Evolutionary conservation across 2,113 vertebrate genomes (phyloP).

Genomic region (Petroica traversi): DNA sequence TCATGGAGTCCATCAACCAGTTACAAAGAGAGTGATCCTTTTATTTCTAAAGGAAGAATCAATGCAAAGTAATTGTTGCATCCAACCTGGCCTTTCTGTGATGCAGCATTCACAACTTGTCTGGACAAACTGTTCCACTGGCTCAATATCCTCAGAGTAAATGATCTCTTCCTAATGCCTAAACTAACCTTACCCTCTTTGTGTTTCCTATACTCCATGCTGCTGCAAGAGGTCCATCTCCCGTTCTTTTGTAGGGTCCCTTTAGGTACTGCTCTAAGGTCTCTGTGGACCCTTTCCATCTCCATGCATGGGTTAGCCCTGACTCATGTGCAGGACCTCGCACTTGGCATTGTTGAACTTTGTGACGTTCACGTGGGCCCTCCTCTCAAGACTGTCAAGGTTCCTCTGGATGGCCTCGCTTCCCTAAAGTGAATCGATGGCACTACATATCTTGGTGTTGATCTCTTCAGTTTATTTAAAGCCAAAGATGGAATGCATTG

Average conservation of each 20-base stretch:
- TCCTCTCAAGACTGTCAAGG: too few relatives aligned
- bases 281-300: neutral
- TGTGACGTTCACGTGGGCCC: neutral
- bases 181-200: neutral
- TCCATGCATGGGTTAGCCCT: neutral
- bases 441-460: neutral
- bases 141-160: neutral
- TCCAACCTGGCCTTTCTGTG: neutral
- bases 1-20: neutral
- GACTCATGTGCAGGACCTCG: fast-evolving
- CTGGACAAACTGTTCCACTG: neutral
- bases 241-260: neutral
- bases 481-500: neutral
- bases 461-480: neutral
- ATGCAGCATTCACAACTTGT: neutral
- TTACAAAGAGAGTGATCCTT: neutral
- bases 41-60: neutral
- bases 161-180: neutral
- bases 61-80: neutral
- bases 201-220: neutral
- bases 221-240: neutral
- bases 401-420: neutral
- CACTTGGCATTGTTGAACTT: neutral
- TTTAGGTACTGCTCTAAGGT: neutral
- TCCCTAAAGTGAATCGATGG: neutral